Evolutionary conservation across 1,140 invertebrate species (phyloP).

Genomic region (Rhopalosiphum maidis): DNA sequence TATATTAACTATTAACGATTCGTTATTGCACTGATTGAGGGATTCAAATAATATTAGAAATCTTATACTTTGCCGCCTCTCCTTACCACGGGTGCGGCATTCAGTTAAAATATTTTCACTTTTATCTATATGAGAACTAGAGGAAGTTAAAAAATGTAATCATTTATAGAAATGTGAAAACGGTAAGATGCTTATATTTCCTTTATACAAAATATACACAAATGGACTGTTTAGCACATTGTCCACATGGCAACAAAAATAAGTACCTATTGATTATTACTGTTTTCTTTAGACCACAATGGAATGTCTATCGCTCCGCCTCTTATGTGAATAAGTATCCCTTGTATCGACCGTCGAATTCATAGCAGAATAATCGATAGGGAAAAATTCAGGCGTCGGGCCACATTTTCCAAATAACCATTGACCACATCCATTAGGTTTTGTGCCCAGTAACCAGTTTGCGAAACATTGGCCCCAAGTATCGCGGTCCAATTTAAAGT

Average conservation of each 20-base stretch:
- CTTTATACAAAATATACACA: slow-evolving; percentile 15
- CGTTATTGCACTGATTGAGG: too few species aligned
- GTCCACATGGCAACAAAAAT: slow-evolving; percentile 47
- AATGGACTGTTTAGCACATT: slow-evolving; percentile 9
- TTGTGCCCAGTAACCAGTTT: slow-evolving; percentile 74
- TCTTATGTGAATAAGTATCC: slow-evolving; percentile 73
- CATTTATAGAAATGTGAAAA: not conserved
- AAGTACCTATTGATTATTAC: slow-evolving; percentile 50
- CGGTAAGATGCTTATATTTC: not conserved
- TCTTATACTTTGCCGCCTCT: not conserved
- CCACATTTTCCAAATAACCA: slow-evolving; percentile 72
- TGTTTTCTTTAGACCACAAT: slow-evolving; percentile 69
- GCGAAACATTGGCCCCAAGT: slow-evolving; percentile 74
- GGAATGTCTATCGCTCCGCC: slow-evolving; percentile 73
- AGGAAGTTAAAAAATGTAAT: not conserved
- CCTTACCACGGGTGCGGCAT: not conserved
- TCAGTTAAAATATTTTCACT: not conserved
- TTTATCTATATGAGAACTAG: not conserved
- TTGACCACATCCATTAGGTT: slow-evolving; percentile 76
- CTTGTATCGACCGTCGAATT: slow-evolving; percentile 73
- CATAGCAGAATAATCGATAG: slow-evolving; percentile 76
- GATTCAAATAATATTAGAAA: too few species aligned
- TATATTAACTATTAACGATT: too few species aligned
- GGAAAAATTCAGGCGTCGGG: slow-evolving; percentile 69
- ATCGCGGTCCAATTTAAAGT: slow-evolving; percentile 69